These are phyloP conservation scores for Hecatera dysodea DNA, from an alignment of 2,888 invertebrate species.

Conservation along the genomic window DNA sequence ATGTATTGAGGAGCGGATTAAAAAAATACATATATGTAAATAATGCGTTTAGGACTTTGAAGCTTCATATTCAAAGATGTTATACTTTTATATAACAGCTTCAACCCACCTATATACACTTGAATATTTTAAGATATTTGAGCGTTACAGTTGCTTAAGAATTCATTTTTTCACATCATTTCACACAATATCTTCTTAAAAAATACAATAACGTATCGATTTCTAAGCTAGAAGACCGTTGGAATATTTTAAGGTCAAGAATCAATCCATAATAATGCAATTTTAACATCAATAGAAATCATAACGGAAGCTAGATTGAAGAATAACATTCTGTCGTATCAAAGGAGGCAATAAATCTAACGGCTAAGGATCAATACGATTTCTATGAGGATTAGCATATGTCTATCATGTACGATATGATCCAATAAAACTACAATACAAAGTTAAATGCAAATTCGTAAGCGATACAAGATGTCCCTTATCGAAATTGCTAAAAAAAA, in stretches of 20 bases:
- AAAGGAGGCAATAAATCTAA: slow-evolving; percentile 75
- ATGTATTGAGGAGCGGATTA: not conserved
- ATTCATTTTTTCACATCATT: slow-evolving; percentile 30
- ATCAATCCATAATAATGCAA: slow-evolving; percentile 69
- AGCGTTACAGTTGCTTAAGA: slow-evolving; percentile 17
- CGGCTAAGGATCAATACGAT: slow-evolving; percentile 76
- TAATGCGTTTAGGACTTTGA: not conserved
- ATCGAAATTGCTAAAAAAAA: slow-evolving; percentile 62
- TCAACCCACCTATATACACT: not conserved
- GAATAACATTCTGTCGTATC: slow-evolving; percentile 84
- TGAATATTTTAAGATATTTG: slow-evolving; percentile 12
- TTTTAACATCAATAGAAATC: slow-evolving; percentile 84
- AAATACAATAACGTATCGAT: slow-evolving; percentile 71
- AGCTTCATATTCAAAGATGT: not conserved
- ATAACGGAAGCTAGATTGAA: slow-evolving; percentile 87
- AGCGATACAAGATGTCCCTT: slow-evolving; percentile 79
- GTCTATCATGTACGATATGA: slow-evolving; percentile 88
- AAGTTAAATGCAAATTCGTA: slow-evolving; percentile 85
- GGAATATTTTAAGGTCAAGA: slow-evolving; percentile 81
- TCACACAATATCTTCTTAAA: slow-evolving; percentile 34
- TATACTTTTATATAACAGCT: not conserved
- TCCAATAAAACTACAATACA: slow-evolving; percentile 83
- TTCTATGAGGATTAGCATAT: slow-evolving; percentile 85
- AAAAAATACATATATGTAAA: too few relatives aligned
- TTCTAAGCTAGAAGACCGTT: slow-evolving; percentile 78